Base-by-base conservation (phyloP, 1,140 invertebrate genomes). In the Nasonia giraulti region DNA sequence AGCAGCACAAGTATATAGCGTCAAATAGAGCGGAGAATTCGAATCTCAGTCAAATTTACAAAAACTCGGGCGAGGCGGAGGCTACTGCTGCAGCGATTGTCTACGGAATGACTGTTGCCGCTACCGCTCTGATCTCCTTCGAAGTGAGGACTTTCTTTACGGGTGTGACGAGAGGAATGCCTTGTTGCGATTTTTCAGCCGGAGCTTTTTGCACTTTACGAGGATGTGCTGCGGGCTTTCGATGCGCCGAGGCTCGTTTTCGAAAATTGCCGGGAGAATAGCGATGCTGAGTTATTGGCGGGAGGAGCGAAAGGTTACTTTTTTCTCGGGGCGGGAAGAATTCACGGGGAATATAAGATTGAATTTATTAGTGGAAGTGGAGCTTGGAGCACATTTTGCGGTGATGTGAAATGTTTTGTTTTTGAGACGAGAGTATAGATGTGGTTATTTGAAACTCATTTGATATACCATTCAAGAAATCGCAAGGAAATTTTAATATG, bases 11-110 rank as follows among this genome's bases (percentile, higher is more conserved):
- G 55, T n/a, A 50, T n/a, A 50, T 89, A 88, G 90, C 89, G 90
- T 92, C 92, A 93, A 93, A 93, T 93, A 93, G 92, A 93, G 92
- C 92, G 92, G 89, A 92, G 91, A 91, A 92, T 91, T 91, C 91
- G 90, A 92, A 93, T 92, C 90, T 90, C 89, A 91, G 90, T 92
- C 92, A 91, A 93, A 93, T 92, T 93, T 88, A 89, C 85, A 89
- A 90, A 91, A 91, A 93, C 89, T 83, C 81, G 66, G 76, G 62
- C 71, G 37, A 75, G 44, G 55, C 40, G 23, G 78, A 71, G 78
- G n/a, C 68, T 50, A 79, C 17, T 69, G 79, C 77, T n/a, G 66
- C 55, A 68, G 69, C 73, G 50, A 80, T 81, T 80, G 77, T 82
- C 55, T 80, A 50, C n/a, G 44, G 27, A 71, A 83, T 69, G 50